These are phyloP conservation scores for Anguilla japonica DNA, from an alignment of 2,113 vertebrate genomes.

Conservation along the genomic window DNA sequence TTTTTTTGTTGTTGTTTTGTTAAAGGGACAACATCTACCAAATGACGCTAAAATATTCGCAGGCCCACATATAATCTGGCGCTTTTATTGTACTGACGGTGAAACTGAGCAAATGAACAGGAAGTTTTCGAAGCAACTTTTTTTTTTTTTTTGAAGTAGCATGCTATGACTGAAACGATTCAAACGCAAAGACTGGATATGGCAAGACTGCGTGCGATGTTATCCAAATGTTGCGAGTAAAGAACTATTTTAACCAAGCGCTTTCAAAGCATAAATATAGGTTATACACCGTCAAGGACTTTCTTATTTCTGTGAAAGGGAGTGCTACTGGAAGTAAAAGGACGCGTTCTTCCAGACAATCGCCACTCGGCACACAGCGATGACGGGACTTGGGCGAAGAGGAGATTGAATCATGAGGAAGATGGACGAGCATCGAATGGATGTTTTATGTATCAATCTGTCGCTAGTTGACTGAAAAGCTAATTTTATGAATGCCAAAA, in stretches of 20 bases:
- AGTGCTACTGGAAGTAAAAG: not conserved
- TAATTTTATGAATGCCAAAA: not conserved
- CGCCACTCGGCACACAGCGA: not conserved
- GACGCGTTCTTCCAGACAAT: not conserved
- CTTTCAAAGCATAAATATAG: not conserved
- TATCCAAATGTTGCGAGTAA: not conserved
- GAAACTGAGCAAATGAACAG: slow-evolving; percentile 21
- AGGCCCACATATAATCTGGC: not conserved
- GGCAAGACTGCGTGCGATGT: not conserved
- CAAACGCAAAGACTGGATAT: not conserved
- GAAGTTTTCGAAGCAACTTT: slow-evolving; percentile 33
- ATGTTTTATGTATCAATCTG: not conserved
- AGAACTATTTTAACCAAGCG: not conserved
- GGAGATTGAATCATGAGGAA: not conserved
- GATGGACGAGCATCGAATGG: slow-evolving; percentile 1
- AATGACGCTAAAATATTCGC: not conserved
- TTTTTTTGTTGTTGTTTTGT: not conserved
- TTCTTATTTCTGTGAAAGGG: not conserved
- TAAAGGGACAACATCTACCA: not conserved
- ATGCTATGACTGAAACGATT: not conserved
- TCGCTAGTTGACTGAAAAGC: not conserved
- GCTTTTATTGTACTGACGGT: slow-evolving; percentile 12
- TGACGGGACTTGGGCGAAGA: not conserved
- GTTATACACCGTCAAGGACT: not conserved
- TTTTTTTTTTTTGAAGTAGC: not conserved